Base-by-base conservation (phyloP, 2,888 invertebrate species). In the Lasioglossum villosulum region DNA sequence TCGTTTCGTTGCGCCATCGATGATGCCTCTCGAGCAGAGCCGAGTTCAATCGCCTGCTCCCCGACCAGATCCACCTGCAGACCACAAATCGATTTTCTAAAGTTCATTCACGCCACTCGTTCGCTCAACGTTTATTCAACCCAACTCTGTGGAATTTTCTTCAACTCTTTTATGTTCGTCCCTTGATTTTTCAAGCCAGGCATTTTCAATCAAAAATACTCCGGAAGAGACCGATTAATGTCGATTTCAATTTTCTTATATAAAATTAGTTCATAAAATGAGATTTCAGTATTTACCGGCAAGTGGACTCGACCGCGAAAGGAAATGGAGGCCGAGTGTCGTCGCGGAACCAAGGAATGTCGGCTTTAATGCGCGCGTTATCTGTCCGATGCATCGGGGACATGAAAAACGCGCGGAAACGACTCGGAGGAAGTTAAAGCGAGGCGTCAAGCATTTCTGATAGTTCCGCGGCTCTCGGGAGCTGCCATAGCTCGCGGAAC, bases 1-100 rank as follows among this genome's bases (percentile, higher is more conserved):
- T 82, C 82, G 88, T 78, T 83, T 70, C 81, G 81, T 75, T 71
- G 63, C 75, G 42, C 48, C 39, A 56, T 72, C 66, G 74, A 80
- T 66, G 45, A 74, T 66, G 12, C 56, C 14, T 59, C 59, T 27
- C 71, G 42, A 19, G 63, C 42, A 39, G 19, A 34, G 52, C 27
- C 74, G 71, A 78, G 84, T 78, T 66, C 77, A 59, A n/a, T 59
- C 19, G 73, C 42, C 75, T 70, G 34, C 72, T 45, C 63, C 23
- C 16, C 71, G 42, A 52, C 4, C 30, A 8, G 19, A 52, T 72
- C 34, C 66, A 34, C 27, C 59, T 16, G 59, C 59, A 6, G 27
- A 52, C 8, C 23, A 10, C n/a, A n/a, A 59, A 14, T 27, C 59
- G 16, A 4, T 66, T 34, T 19, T 66, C 34, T 34, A 34, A 34